Evolutionary conservation across 1,140 invertebrate species (phyloP), one percentile per base, ranked within the genome.

Genomic region (Papilio machaon): DNA sequence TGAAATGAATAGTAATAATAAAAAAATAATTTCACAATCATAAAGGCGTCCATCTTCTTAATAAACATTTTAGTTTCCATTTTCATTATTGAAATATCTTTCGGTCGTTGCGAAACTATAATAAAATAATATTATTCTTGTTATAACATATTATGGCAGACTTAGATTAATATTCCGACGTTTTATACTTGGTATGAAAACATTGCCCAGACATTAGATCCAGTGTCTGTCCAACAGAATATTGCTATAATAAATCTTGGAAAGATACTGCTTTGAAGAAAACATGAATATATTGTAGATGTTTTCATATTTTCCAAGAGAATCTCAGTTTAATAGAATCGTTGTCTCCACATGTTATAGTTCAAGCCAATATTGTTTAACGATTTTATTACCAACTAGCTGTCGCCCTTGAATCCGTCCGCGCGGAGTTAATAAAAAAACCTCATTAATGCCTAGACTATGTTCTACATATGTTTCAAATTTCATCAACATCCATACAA

Each of bases 221-320:
- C 78, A 76, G 78, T 80, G 75, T 82, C 76, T 80, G 81, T 80
- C 81, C 73, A 54, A 82, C 77, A 76, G 78, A 82, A 82, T 82
- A 82, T 80, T 82, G 81, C 81, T 80, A 76, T 82, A 82, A 82
- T 82, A 82, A 82, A 82, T 82, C 81, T 79, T 79, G 76, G 43
- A 80, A 67, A 82, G 81, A 82, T 80, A 82, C 52, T n/a, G 73
- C 78, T 30, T 64, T 35, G 81, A 54, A 80, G 70, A 75, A 82
- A 76, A 82, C 79, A 82, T 82, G 78, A 79, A 76, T 80, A 80
- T 80, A 67, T 80, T 79, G 52, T 70, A 11, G 75, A 49, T 79
- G 46, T 77, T 82, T 77, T 80, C 60, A 80, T 76, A 78, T 73
- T 58, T 82, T 80, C 52, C 49, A 81, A 11, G 19, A 52, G 74